A percentile compares a stretch with the other conserved stretches of the same genome.
phyloP scores from a whole-genome alignment of 2,888 invertebrate species.

The Sceliomorpha sp. region DNA sequence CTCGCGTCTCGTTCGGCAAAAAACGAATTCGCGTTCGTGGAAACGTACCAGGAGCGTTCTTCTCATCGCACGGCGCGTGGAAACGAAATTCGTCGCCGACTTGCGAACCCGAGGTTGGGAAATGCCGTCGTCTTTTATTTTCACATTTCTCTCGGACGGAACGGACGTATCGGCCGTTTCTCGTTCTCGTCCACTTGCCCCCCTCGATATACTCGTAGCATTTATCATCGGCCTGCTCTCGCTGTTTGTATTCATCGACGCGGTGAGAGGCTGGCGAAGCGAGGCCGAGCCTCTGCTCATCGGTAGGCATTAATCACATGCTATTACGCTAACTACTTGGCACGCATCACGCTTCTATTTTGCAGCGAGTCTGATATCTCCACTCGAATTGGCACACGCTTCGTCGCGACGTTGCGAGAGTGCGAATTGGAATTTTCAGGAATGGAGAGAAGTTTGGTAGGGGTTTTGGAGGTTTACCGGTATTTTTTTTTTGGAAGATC shows the following conservation, averaged over 20 bases:
- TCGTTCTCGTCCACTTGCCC: neutral
- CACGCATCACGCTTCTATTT: conserved; percentile 43
- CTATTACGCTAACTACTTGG: conserved; percentile 47
- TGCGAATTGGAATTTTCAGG: conserved; percentile 27
- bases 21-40: conserved; percentile 47
- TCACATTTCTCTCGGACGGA: conserved; percentile 1
- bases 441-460: too few species aligned
- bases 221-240: conserved; percentile 32
- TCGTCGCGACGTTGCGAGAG: conserved; percentile 24
- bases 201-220: conserved; percentile 32
- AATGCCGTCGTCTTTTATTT: conserved; percentile 11
- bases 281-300: conserved; percentile 43
- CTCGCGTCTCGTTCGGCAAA: conserved; percentile 17
- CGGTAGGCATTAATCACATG: conserved; percentile 50
- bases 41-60: conserved; percentile 31
- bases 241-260: conserved; percentile 31
- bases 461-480: too few species aligned
- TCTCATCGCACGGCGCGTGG: conserved; percentile 20
- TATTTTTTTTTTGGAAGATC: too few species aligned
- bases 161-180: neutral
- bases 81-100: too few species aligned
- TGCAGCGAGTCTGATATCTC: conserved; percentile 5
- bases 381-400: conserved; percentile 31
- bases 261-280: conserved; percentile 38
- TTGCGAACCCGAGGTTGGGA: too few species aligned